Evolutionary conservation across 2,888 invertebrate species (phyloP), one percentile per base, ranked within the genome.

Genomic region (Achlya flavicornis): DNA sequence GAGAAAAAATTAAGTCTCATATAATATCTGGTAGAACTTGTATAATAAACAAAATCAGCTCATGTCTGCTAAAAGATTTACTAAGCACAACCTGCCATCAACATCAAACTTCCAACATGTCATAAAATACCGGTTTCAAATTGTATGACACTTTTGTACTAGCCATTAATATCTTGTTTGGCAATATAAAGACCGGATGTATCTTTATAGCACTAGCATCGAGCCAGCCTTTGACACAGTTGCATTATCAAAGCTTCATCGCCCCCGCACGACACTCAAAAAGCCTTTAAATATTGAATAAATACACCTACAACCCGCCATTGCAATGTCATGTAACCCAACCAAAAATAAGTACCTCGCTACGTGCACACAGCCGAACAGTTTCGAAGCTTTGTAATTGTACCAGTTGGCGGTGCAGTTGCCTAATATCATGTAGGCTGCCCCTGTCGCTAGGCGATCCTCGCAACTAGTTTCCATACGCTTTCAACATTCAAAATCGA

Each of bases 371-470:
- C 53, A 58, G 67, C 64, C 58, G 58, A 11, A 53, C 57, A 63
- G 64, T 64, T 70, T 68, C 53, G 65, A 57, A 71, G 62, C 78
- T 78, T 69, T 78, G 75, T 62, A 74, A 86, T 70, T 83, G 66
- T 61, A 78, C 66, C 70, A 81, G 76, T 67, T 86, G 74, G 71
- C 71, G 77, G 76, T 85, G 84, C 85, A 87, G 83, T 92, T 92
- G 88, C 90, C 80, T 84, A 90, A 91, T 80, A 87, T 68, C 84
- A 86, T 84, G 92, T 92, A 89, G 89, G 90, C 85, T 84, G 88
- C 80, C 75, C 76, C 78, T 78, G 79, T 80, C 79, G 78, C 76
- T 78, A 75, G 77, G 82, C 77, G 82, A 86, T 87, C 84, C 79
- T 85, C 81, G 73, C 69, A 76, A 84, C 83, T 83, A 85, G 79